Evolutionary conservation across 2,113 vertebrate species (phyloP).

Genomic region (Psophia crepitans): DNA sequence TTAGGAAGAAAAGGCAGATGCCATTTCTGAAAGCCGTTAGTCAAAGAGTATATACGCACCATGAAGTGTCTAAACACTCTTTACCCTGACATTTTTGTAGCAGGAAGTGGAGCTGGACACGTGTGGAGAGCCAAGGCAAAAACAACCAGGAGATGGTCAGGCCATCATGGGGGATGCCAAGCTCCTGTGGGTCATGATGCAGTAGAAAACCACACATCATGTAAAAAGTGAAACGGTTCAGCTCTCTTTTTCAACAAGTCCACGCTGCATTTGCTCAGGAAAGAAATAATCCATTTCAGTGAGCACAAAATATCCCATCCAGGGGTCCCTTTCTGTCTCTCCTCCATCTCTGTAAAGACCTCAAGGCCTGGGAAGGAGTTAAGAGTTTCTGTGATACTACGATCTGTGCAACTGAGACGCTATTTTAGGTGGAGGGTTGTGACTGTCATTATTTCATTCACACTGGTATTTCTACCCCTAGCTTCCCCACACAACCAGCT

Average conservation of each 20-base stretch:
- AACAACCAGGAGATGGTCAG: background rate
- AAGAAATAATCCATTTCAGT: background rate
- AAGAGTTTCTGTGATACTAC: background rate
- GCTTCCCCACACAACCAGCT: background rate
- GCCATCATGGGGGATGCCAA: background rate
- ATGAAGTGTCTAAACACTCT: background rate
- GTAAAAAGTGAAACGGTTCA: background rate
- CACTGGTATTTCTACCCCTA: background rate
- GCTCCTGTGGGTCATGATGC: background rate
- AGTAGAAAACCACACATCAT: background rate
- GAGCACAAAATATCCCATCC: background rate
- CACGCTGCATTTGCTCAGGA: background rate
- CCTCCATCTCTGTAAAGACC: background rate
- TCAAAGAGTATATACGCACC: background rate
- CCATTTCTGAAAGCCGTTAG: constrained; percentile 45
- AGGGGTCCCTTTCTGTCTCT: background rate
- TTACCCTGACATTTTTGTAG: background rate
- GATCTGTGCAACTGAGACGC: background rate
- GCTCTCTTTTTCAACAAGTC: background rate
- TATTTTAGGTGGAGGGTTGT: background rate
- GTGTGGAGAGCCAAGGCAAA: background rate
- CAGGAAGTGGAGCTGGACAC: background rate
- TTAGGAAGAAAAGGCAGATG: constrained; percentile 56
- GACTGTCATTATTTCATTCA: background rate
- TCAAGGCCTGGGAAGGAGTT: background rate